These are phyloP conservation scores for Archegozetes longisetosus DNA, from an alignment of 1,140 invertebrate genomes.

Conservation along the genomic window DNA sequence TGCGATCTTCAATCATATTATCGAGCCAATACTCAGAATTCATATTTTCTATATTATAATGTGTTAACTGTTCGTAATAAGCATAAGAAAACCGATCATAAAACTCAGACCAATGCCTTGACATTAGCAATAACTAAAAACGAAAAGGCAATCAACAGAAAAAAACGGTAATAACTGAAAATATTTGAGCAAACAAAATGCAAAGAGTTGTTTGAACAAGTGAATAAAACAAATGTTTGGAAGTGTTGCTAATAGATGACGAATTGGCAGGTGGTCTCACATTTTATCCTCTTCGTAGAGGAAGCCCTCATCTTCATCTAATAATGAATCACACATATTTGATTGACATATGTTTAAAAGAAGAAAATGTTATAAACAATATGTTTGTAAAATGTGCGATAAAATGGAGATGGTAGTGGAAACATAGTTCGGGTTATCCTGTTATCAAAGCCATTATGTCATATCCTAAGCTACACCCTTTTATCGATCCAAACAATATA, in stretches of 20 bases:
- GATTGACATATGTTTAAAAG: neutral
- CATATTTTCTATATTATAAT: neutral
- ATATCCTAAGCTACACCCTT: too few species aligned
- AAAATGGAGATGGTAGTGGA: too few species aligned
- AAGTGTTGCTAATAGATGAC: too few species aligned
- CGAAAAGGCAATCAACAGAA: neutral
- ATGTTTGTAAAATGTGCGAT: too few species aligned
- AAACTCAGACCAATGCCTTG: neutral
- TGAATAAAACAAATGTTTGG: too few species aligned
- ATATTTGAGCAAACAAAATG: neutral
- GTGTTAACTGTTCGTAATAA: neutral
- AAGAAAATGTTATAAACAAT: too few species aligned
- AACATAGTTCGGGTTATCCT: too few species aligned
- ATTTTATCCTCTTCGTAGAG: conserved; percentile 17
- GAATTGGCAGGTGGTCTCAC: conserved; percentile 8
- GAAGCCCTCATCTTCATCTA: conserved; percentile 14
- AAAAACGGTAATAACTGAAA: neutral
- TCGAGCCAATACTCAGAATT: neutral
- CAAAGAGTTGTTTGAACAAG: neutral
- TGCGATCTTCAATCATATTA: conserved; percentile 18
- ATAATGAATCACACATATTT: neutral
- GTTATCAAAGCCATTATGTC: too few species aligned
- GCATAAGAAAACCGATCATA: neutral
- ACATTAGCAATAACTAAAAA: neutral
- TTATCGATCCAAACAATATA: too few species aligned